phyloP scores from a whole-genome alignment of 1,140 invertebrate genomes.

The Melipona quadrifasciata region DNA sequence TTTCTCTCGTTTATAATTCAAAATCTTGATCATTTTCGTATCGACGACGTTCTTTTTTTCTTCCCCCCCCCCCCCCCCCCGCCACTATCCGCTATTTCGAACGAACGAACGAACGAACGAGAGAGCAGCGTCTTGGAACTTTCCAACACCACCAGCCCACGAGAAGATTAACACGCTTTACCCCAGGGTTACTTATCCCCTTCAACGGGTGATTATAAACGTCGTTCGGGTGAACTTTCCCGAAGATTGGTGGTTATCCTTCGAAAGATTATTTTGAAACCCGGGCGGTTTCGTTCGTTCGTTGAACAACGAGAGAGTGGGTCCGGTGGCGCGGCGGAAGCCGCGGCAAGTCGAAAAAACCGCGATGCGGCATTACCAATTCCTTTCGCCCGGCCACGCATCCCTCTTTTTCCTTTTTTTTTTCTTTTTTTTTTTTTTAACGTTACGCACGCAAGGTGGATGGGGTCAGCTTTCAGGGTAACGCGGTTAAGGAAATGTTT shows the following conservation, averaged over 20 bases:
- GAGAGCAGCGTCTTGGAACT: background rate
- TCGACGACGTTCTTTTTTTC: background rate
- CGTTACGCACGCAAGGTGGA: slow-evolving; percentile 58
- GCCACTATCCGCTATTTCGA: too few relatives aligned
- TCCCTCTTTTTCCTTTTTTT: slow-evolving; percentile 19
- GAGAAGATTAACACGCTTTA: slow-evolving; percentile 5
- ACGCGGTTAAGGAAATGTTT: slow-evolving; percentile 81
- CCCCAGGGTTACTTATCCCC: background rate
- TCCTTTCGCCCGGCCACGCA: slow-evolving; percentile 69
- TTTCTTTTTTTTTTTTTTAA: background rate
- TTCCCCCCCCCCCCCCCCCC: too few relatives aligned
- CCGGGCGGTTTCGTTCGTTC: background rate
- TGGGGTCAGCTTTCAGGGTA: slow-evolving; percentile 78
- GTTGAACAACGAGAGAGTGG: too few relatives aligned
- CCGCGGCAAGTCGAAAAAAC: slow-evolving; percentile 73
- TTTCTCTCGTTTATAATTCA: background rate
- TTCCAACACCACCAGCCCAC: background rate
- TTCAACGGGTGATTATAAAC: background rate
- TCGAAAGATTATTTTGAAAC: slow-evolving; percentile 20
- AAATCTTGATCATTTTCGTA: background rate
- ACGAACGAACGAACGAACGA: background rate
- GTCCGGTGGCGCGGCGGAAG: slow-evolving; percentile 36
- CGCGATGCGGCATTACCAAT: slow-evolving; percentile 75
- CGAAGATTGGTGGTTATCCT: slow-evolving; percentile 37
- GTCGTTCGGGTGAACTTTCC: background rate